phyloP scores from a whole-genome alignment of 2,888 invertebrate species.

The Pseudanteris insignis region DNA sequence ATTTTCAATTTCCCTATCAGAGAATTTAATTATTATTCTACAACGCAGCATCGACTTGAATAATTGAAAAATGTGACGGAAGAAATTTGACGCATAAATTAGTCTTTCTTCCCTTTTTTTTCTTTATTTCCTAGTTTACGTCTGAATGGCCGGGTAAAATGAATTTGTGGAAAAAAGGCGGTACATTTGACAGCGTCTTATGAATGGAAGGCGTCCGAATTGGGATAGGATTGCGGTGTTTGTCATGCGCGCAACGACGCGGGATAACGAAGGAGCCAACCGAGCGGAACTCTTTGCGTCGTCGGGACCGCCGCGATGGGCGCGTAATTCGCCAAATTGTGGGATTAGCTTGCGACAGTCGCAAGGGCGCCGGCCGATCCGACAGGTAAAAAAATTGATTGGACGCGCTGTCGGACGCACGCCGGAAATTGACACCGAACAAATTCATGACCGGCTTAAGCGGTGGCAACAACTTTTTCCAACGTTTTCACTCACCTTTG shows the following conservation, averaged over 20 bases:
- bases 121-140: too few relatives aligned
- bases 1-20: too few relatives aligned
- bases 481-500: constrained; percentile 75
- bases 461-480: background rate
- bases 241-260: constrained; percentile 22
- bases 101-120: too few relatives aligned
- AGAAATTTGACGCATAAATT: too few relatives aligned
- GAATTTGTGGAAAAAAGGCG: background rate
- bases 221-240: constrained; percentile 13
- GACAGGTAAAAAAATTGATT: constrained; percentile 20
- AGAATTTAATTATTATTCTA: too few relatives aligned
- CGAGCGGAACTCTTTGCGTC: constrained; percentile 18
- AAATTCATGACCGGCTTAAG: too few relatives aligned
- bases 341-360: constrained; percentile 18
- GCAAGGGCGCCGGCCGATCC: background rate
- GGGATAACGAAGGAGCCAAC: constrained; percentile 22
- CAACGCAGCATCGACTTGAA: too few relatives aligned
- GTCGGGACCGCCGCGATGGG: constrained; percentile 3
- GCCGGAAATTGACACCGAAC: too few relatives aligned
- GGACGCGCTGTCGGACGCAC: too few relatives aligned
- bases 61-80: too few relatives aligned
- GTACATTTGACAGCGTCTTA: constrained; percentile 3
- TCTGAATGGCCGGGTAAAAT: too few relatives aligned
- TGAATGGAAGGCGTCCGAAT: constrained; percentile 11
- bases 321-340: constrained; percentile 22